Base-by-base conservation (phyloP, 2,888 invertebrate species). In the Ischnus inquisitorius region DNA sequence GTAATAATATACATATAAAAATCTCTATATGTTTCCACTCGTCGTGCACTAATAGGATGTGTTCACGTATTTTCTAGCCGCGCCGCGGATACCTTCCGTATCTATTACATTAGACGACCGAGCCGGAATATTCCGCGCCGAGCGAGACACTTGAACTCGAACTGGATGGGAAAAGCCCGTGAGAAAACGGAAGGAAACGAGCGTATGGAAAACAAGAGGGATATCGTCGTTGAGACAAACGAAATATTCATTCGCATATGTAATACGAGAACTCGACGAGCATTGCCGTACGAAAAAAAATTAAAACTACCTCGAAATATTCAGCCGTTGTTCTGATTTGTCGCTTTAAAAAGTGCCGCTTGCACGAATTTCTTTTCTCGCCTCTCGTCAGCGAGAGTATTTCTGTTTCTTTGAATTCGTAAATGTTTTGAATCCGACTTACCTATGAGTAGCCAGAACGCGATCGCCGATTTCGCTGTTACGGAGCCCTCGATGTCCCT, bases 1-100 rank as follows among this genome's bases (percentile, higher is more conserved):
- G 78, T 74, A 75, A 79, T 75, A 46, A 74, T 69, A 57, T 74
- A 82, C 68, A 51, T 74, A 68, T n/a, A 78, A 74, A 78, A 34
- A 64, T 74, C 43, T 48, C 65, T 77, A 77, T 51, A 43, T 51
- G 71, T 68, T n/a, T 76, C 51, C 54, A 41, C 65, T 67, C 41
- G 65, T 54, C 16, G 46, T 48, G 4, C 19, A 48, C 43, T 76
- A 54, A 54, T 64, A 25, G 51, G 43, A 57, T 48, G 51, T 51
- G 62, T 51, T 77, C 64, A 34, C 46, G 77, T 80, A n/a, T n/a
- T 71, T 54, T 12, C 22, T 25, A 22, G 54, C 46, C 76, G 64
- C 46, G 41, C n/a, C n/a, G 39, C 51, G 16, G 16, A 41, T 46
- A 34, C n/a, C 41, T 62, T 48, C 22, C 39, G 72, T n/a, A n/a